Conservation (phyloP, 92 coral and sea anemone species). For the Porites lobata region DNA sequence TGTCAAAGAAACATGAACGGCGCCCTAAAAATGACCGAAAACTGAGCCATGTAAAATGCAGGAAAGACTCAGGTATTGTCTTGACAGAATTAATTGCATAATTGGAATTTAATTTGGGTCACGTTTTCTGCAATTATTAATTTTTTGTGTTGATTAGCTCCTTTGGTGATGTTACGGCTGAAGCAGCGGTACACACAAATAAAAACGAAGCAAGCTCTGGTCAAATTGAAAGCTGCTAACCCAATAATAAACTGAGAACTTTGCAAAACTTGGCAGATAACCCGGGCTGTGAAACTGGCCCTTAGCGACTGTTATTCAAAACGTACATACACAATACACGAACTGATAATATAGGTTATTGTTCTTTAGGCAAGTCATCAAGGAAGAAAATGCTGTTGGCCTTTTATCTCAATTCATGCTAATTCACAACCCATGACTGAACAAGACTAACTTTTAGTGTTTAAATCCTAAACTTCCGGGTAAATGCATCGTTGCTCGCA, state of each 20-base stretch:
- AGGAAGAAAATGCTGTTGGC: neutral
- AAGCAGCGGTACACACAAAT: constrained; percentile 9
- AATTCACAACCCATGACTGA: neutral
- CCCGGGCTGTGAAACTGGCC: neutral
- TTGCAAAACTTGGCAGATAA: neutral
- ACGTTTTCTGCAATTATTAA: constrained; percentile 62
- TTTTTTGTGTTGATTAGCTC: constrained; percentile 30
- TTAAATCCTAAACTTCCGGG: too few species aligned
- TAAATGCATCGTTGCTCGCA: too few species aligned
- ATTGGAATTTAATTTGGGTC: constrained; percentile 53
- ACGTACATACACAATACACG: neutral
- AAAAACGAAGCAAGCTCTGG: neutral
- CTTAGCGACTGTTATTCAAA: neutral
- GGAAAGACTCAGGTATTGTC: constrained; percentile 49
- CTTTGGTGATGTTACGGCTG: constrained; percentile 24
- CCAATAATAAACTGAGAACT: neutral
- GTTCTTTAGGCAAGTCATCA: neutral
- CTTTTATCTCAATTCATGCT: neutral
- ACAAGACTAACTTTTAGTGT: too few species aligned
- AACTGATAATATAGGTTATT: neutral
- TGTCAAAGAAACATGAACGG: neutral
- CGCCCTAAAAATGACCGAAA: neutral
- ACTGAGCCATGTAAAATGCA: neutral
- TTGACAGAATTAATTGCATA: constrained; percentile 56
- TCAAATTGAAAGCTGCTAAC: constrained; percentile 31